phyloP scores from a whole-genome alignment of 2,797 vertebrate species.

The Pangasius larnaudii region DNA sequence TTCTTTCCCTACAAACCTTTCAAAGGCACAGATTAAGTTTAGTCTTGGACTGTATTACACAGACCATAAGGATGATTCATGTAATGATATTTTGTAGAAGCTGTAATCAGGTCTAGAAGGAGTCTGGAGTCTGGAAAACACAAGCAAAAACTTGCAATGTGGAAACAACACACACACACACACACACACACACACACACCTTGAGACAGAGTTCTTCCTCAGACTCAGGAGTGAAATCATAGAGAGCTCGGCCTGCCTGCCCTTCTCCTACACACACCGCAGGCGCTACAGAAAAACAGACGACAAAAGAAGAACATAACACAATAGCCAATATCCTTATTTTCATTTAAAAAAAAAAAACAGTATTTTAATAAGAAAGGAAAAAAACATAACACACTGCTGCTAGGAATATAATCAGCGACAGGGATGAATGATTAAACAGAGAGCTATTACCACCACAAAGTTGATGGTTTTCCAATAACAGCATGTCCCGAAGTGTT shows the following conservation, averaged over 20 bases:
- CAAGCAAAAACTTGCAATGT: background rate
- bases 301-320: background rate
- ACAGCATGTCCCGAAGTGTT: background rate
- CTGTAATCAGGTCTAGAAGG: constrained; percentile 1
- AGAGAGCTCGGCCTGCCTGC: constrained; percentile 76
- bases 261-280: constrained; percentile 31
- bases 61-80: constrained; percentile 4
- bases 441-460: background rate
- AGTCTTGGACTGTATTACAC: background rate
- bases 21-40: background rate
- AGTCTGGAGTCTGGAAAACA: background rate
- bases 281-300: constrained; percentile 55
- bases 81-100: constrained; percentile 1
- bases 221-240: constrained; percentile 86
- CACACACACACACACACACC: constrained; percentile 67
- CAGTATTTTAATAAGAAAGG: background rate
- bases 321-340: no score
- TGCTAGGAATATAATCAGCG: background rate
- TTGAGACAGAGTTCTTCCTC: constrained; percentile 89
- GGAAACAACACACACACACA: background rate
- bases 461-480: background rate
- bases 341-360: background rate
- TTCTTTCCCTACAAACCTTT: no score
- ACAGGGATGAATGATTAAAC: background rate
- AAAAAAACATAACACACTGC: background rate